phyloP scores from a whole-genome alignment of 2,888 invertebrate genomes.

The Apodemia hepburni region DNA sequence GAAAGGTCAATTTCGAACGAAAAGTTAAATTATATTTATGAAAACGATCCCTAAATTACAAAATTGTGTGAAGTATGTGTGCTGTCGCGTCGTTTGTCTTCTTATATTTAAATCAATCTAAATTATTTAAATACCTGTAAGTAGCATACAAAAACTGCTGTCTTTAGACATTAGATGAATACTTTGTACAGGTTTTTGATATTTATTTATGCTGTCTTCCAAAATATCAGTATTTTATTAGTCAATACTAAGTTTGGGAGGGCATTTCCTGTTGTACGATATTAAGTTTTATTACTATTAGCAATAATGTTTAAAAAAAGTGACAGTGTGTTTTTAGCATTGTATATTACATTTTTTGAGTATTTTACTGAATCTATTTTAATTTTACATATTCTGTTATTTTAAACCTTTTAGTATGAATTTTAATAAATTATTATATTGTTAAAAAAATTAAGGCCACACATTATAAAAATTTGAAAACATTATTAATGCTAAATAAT shows the following conservation, averaged over 20 bases:
- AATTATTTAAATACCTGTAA: background rate
- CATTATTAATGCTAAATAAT: too few species aligned
- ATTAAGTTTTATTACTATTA: constrained; percentile 50
- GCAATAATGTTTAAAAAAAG: constrained; percentile 10
- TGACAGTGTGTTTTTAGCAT: constrained; percentile 20
- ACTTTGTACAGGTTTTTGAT: constrained; percentile 17
- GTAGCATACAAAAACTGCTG: background rate
- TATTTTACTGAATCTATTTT: background rate
- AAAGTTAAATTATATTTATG: background rate
- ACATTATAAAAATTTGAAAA: too few species aligned
- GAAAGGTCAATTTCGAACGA: too few species aligned
- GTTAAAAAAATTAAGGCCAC: too few species aligned
- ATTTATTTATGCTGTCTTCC: constrained; percentile 45
- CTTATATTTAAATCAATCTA: background rate
- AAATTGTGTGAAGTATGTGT: background rate
- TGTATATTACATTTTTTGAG: background rate
- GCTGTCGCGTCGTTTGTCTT: background rate
- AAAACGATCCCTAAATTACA: background rate
- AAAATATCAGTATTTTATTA: constrained; percentile 56
- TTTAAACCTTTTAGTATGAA: background rate
- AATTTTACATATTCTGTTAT: background rate
- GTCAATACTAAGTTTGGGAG: constrained; percentile 50
- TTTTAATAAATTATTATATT: background rate
- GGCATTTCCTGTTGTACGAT: constrained; percentile 72
- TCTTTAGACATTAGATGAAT: background rate